These are phyloP conservation scores for Enteromius fasciolatus DNA, from an alignment of 2,797 vertebrate genomes.

Conservation along the genomic window DNA sequence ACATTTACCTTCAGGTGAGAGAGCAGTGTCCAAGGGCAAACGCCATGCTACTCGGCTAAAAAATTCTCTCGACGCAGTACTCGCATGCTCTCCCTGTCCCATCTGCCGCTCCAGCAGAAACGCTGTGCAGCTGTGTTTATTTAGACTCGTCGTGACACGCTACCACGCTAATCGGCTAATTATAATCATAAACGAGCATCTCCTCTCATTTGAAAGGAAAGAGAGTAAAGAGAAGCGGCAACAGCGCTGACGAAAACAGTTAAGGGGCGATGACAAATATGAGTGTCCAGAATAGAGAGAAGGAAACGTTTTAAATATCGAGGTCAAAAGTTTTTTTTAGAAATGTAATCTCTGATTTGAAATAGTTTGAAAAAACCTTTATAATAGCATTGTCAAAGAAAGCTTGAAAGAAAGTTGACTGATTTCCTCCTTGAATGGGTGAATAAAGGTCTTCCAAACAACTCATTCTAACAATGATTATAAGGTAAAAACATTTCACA, in stretches of 20 bases:
- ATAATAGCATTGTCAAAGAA: background rate
- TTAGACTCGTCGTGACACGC: conserved; percentile 30
- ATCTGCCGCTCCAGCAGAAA: conserved; percentile 16
- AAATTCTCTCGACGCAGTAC: background rate
- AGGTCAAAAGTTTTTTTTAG: background rate
- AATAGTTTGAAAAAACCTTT: background rate
- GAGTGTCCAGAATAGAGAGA: background rate
- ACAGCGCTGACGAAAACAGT: background rate
- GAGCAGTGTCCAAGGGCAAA: conserved; percentile 66
- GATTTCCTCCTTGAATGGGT: background rate
- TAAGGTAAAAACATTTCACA: background rate
- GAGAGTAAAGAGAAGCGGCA: background rate
- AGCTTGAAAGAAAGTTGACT: too few relatives aligned
- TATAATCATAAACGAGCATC: conserved; percentile 26
- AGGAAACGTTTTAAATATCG: background rate
- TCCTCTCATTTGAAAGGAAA: conserved; percentile 12
- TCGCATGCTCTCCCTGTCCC: conserved; percentile 17
- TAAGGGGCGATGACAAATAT: background rate
- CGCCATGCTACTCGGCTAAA: conserved; percentile 47
- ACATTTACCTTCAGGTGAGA: conserved; percentile 85
- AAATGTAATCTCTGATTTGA: conserved; percentile 4
- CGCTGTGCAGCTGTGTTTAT: conserved; percentile 43
- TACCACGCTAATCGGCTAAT: conserved; percentile 20
- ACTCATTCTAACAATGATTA: background rate
- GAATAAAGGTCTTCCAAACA: background rate